phyloP scores from a whole-genome alignment of 1,140 invertebrate genomes.

The Drosophila bipectinata region DNA sequence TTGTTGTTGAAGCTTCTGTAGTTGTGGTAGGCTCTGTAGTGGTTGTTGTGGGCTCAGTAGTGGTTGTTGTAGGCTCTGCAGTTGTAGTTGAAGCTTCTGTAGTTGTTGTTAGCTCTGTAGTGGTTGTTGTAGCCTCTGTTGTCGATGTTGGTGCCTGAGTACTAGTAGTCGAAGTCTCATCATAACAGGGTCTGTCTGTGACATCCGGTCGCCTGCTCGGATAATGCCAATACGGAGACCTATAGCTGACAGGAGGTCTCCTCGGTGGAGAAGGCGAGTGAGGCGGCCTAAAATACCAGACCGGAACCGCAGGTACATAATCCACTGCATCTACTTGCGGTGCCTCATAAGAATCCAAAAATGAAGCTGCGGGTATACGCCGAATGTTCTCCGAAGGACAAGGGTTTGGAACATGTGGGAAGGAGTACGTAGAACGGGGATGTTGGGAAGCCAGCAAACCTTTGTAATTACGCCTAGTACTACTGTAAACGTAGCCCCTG shows the following conservation, averaged over 20 bases:
- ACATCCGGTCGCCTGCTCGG: not conserved
- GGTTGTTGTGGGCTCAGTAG: not conserved
- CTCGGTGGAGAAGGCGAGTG: not conserved
- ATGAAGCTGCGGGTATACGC: not conserved
- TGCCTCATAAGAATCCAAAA: not conserved
- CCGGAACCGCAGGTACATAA: slow-evolving; percentile 6
- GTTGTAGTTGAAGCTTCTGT: not conserved
- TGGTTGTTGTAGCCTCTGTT: not conserved
- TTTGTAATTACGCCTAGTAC: not conserved
- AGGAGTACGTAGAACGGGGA: not conserved
- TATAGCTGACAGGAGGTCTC: slow-evolving; percentile 7
- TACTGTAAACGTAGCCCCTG: not conserved
- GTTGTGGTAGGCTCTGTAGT: not conserved
- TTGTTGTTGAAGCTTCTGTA: not conserved
- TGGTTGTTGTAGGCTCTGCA: not conserved
- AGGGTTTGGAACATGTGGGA: not conserved
- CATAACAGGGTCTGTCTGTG: slow-evolving; percentile 3
- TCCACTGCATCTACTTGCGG: not conserved
- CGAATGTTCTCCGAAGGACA: not conserved
- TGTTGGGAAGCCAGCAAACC: not conserved
- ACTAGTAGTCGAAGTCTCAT: not conserved
- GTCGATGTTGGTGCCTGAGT: not conserved
- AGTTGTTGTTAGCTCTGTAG: not conserved
- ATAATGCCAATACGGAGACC: slow-evolving; percentile 19
- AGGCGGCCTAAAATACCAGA: not conserved